Conservation (phyloP, 2,113 vertebrate genomes). For the Murina feae region DNA sequence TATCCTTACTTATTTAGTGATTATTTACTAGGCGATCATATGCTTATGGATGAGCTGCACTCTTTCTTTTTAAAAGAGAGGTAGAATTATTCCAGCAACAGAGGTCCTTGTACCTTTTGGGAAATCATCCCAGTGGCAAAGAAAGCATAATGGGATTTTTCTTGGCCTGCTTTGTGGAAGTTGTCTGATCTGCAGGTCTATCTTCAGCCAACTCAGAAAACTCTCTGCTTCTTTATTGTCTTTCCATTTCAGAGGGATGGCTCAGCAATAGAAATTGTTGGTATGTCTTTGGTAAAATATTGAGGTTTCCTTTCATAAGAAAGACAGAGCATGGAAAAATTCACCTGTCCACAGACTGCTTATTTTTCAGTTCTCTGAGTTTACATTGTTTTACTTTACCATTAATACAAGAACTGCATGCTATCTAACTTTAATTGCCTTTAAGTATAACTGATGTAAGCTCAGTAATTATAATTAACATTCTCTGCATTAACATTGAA, state of each 20-base stretch:
- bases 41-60: not conserved
- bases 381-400: slow-evolving; percentile 9
- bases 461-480: slow-evolving; percentile 62
- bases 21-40: not conserved
- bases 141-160: not conserved
- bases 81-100: not conserved
- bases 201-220: slow-evolving; percentile 1
- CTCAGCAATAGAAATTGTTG: not conserved
- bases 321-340: not conserved
- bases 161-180: not conserved
- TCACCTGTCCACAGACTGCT: not conserved
- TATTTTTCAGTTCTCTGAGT: slow-evolving; percentile 38
- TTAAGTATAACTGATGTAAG: slow-evolving; percentile 62
- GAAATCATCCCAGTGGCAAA: slow-evolving; percentile 29
- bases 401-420: slow-evolving; percentile 35
- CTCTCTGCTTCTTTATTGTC: not conserved
- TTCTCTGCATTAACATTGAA: slow-evolving; percentile 42
- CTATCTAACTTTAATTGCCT: slow-evolving; percentile 62
- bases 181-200: not conserved
- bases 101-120: not conserved
- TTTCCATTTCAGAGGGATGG: slow-evolving; percentile 26
- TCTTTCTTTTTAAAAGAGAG: not conserved
- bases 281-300: not conserved
- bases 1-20: not conserved
- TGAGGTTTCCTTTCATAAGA: slow-evolving; percentile 20